Percentiles rank a stretch among this genome's conserved stretches.
Conservation (phyloP, 2,113 vertebrate species). For the Ciconia maguari region DNA sequence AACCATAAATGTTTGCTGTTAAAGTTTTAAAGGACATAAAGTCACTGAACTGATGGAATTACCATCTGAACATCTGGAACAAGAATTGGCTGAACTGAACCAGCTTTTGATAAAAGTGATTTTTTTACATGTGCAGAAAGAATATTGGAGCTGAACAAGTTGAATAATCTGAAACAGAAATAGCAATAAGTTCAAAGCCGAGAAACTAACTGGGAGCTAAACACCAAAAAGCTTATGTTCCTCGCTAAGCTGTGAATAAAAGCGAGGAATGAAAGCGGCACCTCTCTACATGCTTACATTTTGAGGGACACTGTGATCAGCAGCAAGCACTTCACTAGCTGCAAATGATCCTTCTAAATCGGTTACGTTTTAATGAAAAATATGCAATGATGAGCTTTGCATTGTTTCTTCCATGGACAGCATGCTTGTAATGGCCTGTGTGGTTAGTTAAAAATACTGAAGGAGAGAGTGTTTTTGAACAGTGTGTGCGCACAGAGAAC, state of each 20-base stretch:
- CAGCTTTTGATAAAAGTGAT: constrained; percentile 33
- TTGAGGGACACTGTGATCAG: background rate
- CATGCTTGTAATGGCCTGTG: no score
- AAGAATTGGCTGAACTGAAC: background rate
- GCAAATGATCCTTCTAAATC: background rate
- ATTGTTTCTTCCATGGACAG: background rate
- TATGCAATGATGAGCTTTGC: fast-evolving
- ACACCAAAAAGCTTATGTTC: background rate
- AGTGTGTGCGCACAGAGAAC: background rate
- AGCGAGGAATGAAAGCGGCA: background rate
- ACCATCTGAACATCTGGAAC: constrained; percentile 30
- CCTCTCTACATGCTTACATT: background rate
- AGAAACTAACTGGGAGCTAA: background rate
- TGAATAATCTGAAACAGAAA: constrained; percentile 39
- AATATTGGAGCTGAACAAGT: background rate
- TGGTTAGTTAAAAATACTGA: background rate
- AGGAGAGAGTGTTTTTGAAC: background rate
- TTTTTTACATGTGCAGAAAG: constrained; percentile 28
- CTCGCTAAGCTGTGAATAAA: background rate
- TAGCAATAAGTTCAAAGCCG: background rate
- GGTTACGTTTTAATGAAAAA: background rate
- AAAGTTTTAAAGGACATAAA: constrained; percentile 5
- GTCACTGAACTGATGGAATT: background rate
- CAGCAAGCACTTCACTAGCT: background rate
- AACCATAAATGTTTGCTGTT: background rate